Evolutionary conservation across 2,797 vertebrate species (phyloP).

Genomic region (Erethizon dorsatum): DNA sequence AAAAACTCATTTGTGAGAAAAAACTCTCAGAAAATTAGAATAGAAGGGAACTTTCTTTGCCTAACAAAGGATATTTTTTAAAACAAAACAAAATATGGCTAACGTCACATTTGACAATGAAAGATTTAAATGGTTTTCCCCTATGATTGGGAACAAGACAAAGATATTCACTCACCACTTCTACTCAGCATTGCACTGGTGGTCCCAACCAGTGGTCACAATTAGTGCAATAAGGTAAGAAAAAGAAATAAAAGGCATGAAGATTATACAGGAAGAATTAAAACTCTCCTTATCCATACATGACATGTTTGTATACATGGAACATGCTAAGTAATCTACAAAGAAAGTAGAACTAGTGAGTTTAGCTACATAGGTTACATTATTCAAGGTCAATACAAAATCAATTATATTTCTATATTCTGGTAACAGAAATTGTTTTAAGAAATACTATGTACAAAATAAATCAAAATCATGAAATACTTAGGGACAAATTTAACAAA

Average conservation of each 20-base stretch:
- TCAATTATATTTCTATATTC: conserved; percentile 52
- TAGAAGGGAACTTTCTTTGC: conserved; percentile 45
- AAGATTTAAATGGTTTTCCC: conserved; percentile 51
- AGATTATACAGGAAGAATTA: conserved; percentile 57
- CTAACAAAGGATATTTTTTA: conserved; percentile 4
- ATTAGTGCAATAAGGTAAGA: conserved; percentile 46
- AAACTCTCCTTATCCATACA: conserved; percentile 58
- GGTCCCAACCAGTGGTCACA: background rate
- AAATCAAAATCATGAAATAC: conserved; percentile 58
- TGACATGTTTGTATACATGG: conserved; percentile 26
- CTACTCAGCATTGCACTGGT: conserved; percentile 27
- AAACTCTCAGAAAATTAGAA: conserved; percentile 53
- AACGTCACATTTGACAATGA: conserved; percentile 29
- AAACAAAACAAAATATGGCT: background rate
- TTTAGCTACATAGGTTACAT: conserved; percentile 19
- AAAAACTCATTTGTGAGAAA: background rate
- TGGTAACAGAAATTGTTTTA: conserved; percentile 41
- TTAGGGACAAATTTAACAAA: conserved; percentile 64
- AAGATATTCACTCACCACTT: conserved; percentile 27
- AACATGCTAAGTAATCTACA: conserved; percentile 52
- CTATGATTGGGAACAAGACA: conserved; percentile 16
- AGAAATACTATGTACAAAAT: conserved; percentile 22
- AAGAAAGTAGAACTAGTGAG: conserved; percentile 19
- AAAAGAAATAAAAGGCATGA: conserved; percentile 71
- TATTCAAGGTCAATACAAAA: conserved; percentile 62